A percentile compares a stretch with the other conserved stretches of the same genome.
phyloP scores from a whole-genome alignment of 1,140 invertebrate genomes.

The Tyrophagus putrescentiae region DNA sequence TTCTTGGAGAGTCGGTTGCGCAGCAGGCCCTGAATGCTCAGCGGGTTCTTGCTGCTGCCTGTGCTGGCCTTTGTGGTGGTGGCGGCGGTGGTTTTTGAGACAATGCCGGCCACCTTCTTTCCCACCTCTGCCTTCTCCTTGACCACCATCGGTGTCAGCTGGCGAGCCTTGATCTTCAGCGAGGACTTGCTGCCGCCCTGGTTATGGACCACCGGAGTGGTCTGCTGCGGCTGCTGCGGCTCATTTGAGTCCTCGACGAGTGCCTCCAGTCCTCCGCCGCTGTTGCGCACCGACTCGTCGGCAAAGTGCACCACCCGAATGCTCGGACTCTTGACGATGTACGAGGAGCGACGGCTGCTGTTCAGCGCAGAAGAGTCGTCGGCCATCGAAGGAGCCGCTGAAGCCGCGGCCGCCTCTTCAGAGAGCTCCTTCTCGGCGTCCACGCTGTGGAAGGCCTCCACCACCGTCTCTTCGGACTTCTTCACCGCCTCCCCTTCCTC shows the following conservation, averaged over 20 bases:
- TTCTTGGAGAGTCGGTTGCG: not conserved
- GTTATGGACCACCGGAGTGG: not conserved
- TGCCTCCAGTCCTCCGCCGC: too few relatives aligned
- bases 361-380: not conserved
- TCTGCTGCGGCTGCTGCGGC: not conserved
- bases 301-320: not conserved
- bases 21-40: not conserved
- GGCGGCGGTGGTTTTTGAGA: too few relatives aligned
- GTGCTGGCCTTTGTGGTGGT: too few relatives aligned
- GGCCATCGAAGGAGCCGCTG: too few relatives aligned
- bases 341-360: not conserved
- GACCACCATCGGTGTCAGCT: constrained; percentile 4
- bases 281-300: not conserved
- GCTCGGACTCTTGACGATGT: not conserved
- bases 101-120: too few relatives aligned
- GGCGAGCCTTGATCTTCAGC: constrained; percentile 8
- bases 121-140: too few relatives aligned
- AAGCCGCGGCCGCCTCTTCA: not conserved
- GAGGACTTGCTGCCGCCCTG: not conserved
- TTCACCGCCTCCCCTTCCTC: not conserved
- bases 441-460: not conserved
- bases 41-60: too few relatives aligned
- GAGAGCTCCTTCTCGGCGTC: not conserved
- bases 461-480: not conserved
- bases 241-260: too few relatives aligned